Base-by-base conservation (phyloP, 1,140 invertebrate genomes). In the Sitobion miscanthi region DNA sequence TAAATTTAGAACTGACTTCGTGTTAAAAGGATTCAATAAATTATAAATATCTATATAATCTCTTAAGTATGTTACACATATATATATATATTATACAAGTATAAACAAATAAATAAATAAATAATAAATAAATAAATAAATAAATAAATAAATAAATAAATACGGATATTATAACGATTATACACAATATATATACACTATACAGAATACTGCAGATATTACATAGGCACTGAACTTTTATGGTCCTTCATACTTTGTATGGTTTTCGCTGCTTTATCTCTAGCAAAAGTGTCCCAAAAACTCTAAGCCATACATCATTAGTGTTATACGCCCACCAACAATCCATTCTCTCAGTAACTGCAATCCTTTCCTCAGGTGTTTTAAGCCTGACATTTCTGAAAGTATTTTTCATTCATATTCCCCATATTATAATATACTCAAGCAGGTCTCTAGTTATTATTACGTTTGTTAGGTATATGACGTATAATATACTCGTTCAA, bases 201-300 rank as follows among this genome's bases (percentile, higher is more conserved):
- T 52, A 52, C 21, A 21, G 20, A 2, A 21, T 54, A 54, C 38
- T 38, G 38, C 21, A 23, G 35, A 23, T 23, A 45, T 45, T 45
- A 45, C 38, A 86, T 30, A 45, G 38, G 38, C 49, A 47, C 9
- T 45, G 85, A 47, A 47, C 14, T 87, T 42, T 87, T n/a, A 87
- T 87, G 85, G 85, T 87, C 85, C 49, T 25, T 87, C 42, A 87
- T 47, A 47, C 85, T n/a, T n/a, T 23, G 20, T 54, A 54, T 17
- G 25, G n/a, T 88, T 52, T 54, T 88, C 87, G 87, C 49, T 21
- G 87, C 49, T 54, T 88, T 88, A 87, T 87, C 23, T 47, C 85
- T 47, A n/a, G 42, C 42, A 87, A 87, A 87, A 87, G 45, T 88
- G 87, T 88, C 87, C 49, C 49, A 14, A 54, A 54, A 88, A 88